phyloP scores from a whole-genome alignment of 2,113 vertebrate genomes.

The Nematolebias whitei region DNA sequence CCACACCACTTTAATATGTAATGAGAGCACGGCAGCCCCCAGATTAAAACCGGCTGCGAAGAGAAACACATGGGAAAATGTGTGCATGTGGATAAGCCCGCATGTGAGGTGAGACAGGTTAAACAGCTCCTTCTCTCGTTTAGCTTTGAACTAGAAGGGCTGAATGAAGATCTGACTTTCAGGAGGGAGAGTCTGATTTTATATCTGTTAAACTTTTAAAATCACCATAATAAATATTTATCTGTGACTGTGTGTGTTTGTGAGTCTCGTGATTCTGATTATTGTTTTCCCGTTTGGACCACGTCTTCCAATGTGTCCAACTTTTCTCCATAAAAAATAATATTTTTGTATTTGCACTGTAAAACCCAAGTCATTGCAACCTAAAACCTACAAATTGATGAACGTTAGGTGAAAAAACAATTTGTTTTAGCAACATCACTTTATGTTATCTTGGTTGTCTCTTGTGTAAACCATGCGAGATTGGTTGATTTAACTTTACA shows the following conservation, averaged over 20 bases:
- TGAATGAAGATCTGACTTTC: constrained; percentile 17
- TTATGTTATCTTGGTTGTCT: too few species aligned
- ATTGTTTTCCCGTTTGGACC: too few species aligned
- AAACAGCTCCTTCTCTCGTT: constrained; percentile 14
- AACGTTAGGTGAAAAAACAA: too few species aligned
- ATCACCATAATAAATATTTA: neutral
- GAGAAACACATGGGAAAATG: constrained; percentile 4
- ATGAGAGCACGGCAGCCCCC: constrained; percentile 51
- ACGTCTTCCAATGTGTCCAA: too few species aligned
- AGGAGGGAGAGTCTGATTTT: constrained; percentile 17
- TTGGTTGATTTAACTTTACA: too few species aligned
- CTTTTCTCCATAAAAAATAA: too few species aligned
- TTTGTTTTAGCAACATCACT: too few species aligned
- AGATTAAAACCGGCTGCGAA: constrained; percentile 45
- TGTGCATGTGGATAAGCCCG: constrained; percentile 1
- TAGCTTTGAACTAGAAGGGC: neutral
- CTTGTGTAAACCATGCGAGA: too few species aligned
- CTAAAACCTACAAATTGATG: too few species aligned
- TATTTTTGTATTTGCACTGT: too few species aligned
- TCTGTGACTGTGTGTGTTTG: neutral
- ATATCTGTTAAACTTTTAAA: neutral
- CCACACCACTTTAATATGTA: constrained; percentile 44
- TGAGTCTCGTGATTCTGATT: neutral
- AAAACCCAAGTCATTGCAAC: too few species aligned
- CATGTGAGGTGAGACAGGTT: constrained; percentile 23